These are phyloP conservation scores for Xanthia togata DNA, from an alignment of 2,888 invertebrate species.

Conservation along the genomic window DNA sequence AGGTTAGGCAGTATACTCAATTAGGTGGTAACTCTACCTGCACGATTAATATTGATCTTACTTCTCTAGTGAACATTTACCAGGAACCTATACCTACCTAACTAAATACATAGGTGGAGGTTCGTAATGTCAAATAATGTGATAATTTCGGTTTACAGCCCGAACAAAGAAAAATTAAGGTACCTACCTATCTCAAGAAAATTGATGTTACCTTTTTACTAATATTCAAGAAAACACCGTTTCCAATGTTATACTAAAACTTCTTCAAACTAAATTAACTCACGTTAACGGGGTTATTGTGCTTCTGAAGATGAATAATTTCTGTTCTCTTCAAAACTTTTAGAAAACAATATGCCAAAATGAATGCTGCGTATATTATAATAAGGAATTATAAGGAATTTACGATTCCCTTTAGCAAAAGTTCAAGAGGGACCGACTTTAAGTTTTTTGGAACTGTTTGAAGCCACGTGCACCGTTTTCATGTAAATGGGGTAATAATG, in stretches of 20 bases:
- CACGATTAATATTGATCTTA: neutral
- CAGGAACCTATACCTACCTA: neutral
- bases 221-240: slow-evolving; percentile 11
- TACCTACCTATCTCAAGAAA: neutral
- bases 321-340: slow-evolving; percentile 32
- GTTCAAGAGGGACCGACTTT: slow-evolving; percentile 26
- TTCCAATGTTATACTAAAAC: slow-evolving; percentile 18
- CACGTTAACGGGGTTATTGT: slow-evolving; percentile 38
- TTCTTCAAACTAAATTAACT: slow-evolving; percentile 45
- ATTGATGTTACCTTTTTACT: neutral
- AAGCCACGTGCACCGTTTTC: slow-evolving; percentile 43
- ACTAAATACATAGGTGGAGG: neutral
- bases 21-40: slow-evolving; percentile 33
- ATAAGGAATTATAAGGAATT: slow-evolving; percentile 43
- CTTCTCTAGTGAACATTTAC: neutral
- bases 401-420: slow-evolving; percentile 34
- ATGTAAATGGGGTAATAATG: slow-evolving; percentile 58
- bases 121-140: neutral
- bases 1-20: slow-evolving; percentile 14
- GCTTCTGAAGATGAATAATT: slow-evolving; percentile 26
- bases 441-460: slow-evolving; percentile 45
- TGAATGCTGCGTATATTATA: slow-evolving; percentile 48
- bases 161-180: neutral
- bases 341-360: slow-evolving; percentile 48
- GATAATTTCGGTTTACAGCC: neutral